A percentile compares a stretch with the other conserved stretches of the same genome.
phyloP scores from a whole-genome alignment of 2,888 invertebrate species.

The Myathropa florea region DNA sequence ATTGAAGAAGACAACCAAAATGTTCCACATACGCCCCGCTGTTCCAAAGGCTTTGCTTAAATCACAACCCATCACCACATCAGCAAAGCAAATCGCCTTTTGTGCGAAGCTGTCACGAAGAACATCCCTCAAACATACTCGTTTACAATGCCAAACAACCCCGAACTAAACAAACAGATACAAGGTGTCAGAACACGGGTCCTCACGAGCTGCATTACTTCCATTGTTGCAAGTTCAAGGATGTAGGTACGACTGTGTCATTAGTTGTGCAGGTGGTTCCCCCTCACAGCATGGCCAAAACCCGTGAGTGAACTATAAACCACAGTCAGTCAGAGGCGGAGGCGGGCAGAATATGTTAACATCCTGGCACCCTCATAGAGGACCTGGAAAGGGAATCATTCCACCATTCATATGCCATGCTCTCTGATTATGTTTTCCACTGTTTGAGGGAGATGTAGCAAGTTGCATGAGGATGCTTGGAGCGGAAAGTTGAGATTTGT shows the following conservation, averaged over 20 bases:
- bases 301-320: neutral
- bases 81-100: neutral
- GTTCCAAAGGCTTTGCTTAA: no score
- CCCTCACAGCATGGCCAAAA: neutral
- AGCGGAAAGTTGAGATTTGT: constrained; percentile 35
- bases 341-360: neutral
- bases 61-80: neutral
- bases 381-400: no score
- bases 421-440: neutral
- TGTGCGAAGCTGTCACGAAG: neutral
- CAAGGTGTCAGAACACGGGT: constrained; percentile 10
- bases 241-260: constrained; percentile 7
- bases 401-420: neutral
- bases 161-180: constrained; percentile 19
- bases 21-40: neutral
- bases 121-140: neutral
- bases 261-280: neutral
- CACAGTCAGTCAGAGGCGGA: neutral
- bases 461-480: constrained; percentile 37
- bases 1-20: neutral
- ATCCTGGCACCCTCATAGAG: neutral
- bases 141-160: neutral
- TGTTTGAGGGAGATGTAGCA: neutral
- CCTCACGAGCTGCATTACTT: constrained; percentile 25
- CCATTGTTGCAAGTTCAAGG: constrained; percentile 45